Base-by-base conservation (phyloP, 2,888 invertebrate genomes). In the Dynastes tityus region DNA sequence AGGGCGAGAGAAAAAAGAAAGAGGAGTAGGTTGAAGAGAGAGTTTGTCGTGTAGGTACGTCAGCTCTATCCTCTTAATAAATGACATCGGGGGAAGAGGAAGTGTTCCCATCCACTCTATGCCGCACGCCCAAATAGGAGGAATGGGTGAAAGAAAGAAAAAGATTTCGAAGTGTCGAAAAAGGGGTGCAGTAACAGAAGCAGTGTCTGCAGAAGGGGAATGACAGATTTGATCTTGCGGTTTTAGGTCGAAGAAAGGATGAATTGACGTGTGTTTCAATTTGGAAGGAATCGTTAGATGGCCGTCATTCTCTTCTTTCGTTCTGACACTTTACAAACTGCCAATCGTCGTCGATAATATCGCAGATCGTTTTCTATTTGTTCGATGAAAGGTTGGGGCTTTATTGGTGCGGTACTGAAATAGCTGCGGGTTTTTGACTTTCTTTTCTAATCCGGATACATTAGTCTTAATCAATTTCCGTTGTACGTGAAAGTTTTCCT, bases 201-300 rank as follows among this genome's bases (percentile, higher is more conserved):
- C 32, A n/a, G 64, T 32, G 5, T 22, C 22, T 6, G 55, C 22
- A 16, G 16, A 5, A 58, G 55, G 55, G 45, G 22, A 58, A 22
- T 58, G 49, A 22, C 13, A 49, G 45, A 67, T 49, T 45, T 67
- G 67, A 67, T 67, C 45, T 67, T 74, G n/a, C 65, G 65, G 55
- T 75, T 65, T 22, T 45, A 29, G 45, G 67, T 45, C 45, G 67
- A 67, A 13, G 73, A 58, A 2, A 64, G 74, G 65, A 78, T 65
- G 74, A 78, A 78, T 75, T 75, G 78, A 78, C 78, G 67, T 67
- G 78, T 78, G 74, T 78, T 78, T 78, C 78, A 78, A 78, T 78
- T 78, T 78, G 55, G 73, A 45, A 37, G 74, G 58, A 63, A 49
- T 49, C 45, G 67, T 67, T 51, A 40, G 16, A 22, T 16, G 32